phyloP scores from a whole-genome alignment of 2,797 vertebrate genomes.

The Onychomys torridus region DNA sequence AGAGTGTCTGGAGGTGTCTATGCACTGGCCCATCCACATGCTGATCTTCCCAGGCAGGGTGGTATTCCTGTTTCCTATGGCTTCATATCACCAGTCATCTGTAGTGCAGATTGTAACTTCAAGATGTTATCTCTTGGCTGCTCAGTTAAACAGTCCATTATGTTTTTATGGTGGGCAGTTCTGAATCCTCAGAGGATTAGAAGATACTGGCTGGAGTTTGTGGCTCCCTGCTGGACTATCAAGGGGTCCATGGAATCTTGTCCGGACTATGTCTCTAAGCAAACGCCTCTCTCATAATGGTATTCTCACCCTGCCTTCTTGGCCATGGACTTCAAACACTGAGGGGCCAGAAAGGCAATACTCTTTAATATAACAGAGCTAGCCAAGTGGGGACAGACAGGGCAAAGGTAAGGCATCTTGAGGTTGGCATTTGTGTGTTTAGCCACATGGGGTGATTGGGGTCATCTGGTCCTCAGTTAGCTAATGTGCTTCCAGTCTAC shows the following conservation, averaged over 20 bases:
- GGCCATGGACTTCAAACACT: slow-evolving; percentile 90
- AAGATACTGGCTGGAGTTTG: slow-evolving; percentile 85
- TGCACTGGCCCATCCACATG: slow-evolving; percentile 57
- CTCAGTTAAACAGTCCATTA: slow-evolving; percentile 87
- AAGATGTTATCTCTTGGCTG: slow-evolving; percentile 86
- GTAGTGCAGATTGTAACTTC: slow-evolving; percentile 86
- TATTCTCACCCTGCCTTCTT: slow-evolving; percentile 87
- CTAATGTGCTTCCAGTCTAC: slow-evolving; percentile 84
- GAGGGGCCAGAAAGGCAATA: slow-evolving; percentile 86
- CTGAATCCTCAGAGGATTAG: slow-evolving; percentile 87
- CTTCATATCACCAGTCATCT: slow-evolving; percentile 79
- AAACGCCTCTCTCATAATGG: slow-evolving; percentile 87
- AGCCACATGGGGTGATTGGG: slow-evolving; percentile 89
- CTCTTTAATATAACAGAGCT: slow-evolving; percentile 85
- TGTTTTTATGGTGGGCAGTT: slow-evolving; percentile 87
- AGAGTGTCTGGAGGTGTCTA: slow-evolving; percentile 75
- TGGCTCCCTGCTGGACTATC: slow-evolving; percentile 85
- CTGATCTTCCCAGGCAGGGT: slow-evolving; percentile 71
- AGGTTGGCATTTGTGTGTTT: slow-evolving; percentile 89
- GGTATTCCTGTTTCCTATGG: slow-evolving; percentile 77
- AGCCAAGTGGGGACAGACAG: slow-evolving; percentile 83
- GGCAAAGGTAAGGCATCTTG: slow-evolving; percentile 87
- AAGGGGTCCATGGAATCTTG: slow-evolving; percentile 79
- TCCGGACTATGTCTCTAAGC: slow-evolving; percentile 84
- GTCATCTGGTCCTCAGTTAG: slow-evolving; percentile 88